Percentiles rank a stretch among this genome's conserved stretches.
phyloP scores from a whole-genome alignment of 2,113 vertebrate species.

The Axis porcinus region DNA sequence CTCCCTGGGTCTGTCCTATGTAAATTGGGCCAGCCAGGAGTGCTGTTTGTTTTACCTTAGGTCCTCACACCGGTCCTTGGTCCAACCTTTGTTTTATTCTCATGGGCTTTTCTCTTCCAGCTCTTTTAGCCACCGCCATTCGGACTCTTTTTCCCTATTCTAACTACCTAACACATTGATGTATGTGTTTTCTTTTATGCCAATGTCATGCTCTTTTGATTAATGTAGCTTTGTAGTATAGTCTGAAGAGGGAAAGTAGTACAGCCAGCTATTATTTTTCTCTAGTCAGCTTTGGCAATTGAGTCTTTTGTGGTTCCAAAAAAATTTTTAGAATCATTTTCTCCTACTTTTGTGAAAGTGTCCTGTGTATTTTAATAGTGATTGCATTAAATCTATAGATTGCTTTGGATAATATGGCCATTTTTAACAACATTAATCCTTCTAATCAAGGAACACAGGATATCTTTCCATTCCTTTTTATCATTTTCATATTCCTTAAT shows the following conservation, averaged over 20 bases:
- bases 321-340: not conserved
- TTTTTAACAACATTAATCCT: not conserved
- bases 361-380: not conserved
- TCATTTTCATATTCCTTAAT: not conserved
- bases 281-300: not conserved
- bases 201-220: not conserved
- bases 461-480: not conserved
- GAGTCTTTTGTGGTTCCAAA: not conserved
- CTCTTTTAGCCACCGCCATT: too few relatives aligned
- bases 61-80: too few relatives aligned
- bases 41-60: too few relatives aligned
- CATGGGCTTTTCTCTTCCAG: too few relatives aligned
- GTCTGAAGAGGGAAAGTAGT: fast-evolving
- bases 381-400: not conserved
- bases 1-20: too few relatives aligned
- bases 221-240: not conserved
- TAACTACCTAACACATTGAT: not conserved
- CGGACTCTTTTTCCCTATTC: too few relatives aligned
- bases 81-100: too few relatives aligned
- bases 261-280: not conserved
- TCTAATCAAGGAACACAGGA: not conserved
- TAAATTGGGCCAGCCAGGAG: too few relatives aligned
- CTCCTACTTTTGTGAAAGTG: not conserved
- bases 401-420: not conserved
- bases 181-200: not conserved